These are phyloP conservation scores for Suncus etruscus DNA, from an alignment of 2,113 vertebrate genomes.

Conservation along the genomic window DNA sequence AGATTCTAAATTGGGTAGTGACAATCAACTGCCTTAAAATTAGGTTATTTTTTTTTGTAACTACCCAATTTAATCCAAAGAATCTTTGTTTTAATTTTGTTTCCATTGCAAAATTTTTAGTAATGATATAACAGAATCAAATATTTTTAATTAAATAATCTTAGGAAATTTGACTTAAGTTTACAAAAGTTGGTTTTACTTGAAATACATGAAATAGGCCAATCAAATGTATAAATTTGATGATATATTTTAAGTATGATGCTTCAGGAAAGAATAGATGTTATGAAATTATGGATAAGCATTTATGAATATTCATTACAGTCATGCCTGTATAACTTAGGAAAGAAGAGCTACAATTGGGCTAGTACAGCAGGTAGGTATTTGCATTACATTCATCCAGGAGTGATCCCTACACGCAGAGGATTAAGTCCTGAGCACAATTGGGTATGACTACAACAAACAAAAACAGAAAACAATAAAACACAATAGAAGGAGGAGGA, in stretches of 20 bases:
- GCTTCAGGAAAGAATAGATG: not conserved
- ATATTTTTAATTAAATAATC: not conserved
- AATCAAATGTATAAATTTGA: slow-evolving; percentile 19
- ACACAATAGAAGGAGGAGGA: too few species aligned
- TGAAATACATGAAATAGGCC: not conserved
- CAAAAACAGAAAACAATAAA: too few species aligned
- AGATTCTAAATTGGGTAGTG: too few species aligned
- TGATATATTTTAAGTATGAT: slow-evolving; percentile 44
- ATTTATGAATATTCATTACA: not conserved
- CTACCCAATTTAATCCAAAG: too few species aligned
- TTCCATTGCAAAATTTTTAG: slow-evolving; percentile 49
- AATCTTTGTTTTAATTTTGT: not conserved
- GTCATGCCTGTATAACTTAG: not conserved
- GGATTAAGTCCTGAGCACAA: not conserved
- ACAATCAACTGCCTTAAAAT: too few species aligned
- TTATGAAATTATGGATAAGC: not conserved
- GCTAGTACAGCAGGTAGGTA: too few species aligned
- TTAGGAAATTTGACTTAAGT: slow-evolving; percentile 16
- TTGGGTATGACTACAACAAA: too few species aligned
- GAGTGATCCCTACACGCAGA: too few species aligned
- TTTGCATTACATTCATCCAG: too few species aligned
- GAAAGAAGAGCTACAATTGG: not conserved
- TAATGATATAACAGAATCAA: too few species aligned
- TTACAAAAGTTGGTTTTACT: slow-evolving; percentile 41
- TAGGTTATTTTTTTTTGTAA: too few species aligned